Conservation (phyloP, 2,888 invertebrate genomes). For the Ceriagrion tenellum region DNA sequence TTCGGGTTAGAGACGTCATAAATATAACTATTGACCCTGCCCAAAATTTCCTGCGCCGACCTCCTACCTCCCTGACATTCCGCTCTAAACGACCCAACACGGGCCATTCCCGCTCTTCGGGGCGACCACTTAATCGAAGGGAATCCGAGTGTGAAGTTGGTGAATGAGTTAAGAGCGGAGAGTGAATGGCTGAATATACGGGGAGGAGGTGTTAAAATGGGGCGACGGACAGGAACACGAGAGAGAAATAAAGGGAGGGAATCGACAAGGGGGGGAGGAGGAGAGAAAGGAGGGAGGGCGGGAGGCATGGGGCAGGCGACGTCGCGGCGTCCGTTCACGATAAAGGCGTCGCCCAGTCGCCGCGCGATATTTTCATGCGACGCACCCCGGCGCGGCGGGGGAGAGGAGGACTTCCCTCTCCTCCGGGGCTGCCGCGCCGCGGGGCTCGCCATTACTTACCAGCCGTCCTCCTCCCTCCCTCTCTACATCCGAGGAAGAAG, state of each 20-base stretch:
- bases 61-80: too few species aligned
- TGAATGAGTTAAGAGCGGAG: not conserved
- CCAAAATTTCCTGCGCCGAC: too few species aligned
- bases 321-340: not conserved
- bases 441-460: not conserved
- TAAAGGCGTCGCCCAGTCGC: conserved; percentile 24
- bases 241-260: too few species aligned
- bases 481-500: not conserved
- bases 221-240: not conserved
- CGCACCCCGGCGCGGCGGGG: not conserved
- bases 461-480: not conserved
- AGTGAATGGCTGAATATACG: not conserved
- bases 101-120: too few species aligned
- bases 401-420: not conserved
- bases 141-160: not conserved
- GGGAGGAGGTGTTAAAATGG: not conserved
- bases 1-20: too few species aligned
- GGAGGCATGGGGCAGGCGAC: not conserved
- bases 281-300: not conserved
- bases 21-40: too few species aligned
- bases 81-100: too few species aligned
- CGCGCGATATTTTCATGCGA: conserved; percentile 10
- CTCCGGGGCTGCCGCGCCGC: not conserved
- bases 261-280: not conserved
- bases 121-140: not conserved